phyloP scores from a whole-genome alignment of 2,888 invertebrate species.

The Hydroisotoma schaefferi region DNA sequence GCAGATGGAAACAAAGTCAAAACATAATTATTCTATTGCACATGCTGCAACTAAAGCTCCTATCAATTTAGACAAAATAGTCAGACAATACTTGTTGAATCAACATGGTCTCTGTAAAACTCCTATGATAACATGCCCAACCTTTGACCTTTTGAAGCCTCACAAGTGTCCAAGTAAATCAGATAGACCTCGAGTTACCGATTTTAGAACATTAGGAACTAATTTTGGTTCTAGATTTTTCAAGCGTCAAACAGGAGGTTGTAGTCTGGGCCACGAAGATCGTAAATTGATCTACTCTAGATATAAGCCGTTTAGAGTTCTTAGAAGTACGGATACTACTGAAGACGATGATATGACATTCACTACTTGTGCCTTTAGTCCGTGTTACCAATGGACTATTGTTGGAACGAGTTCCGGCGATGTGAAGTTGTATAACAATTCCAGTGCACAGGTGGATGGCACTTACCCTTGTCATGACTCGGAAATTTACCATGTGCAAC shows the following conservation, averaged over 20 bases:
- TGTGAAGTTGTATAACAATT: conserved; percentile 81
- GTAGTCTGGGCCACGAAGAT: conserved; percentile 57
- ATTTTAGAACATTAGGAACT: conserved; percentile 19
- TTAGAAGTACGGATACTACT: conserved; percentile 28
- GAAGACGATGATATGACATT: conserved; percentile 55
- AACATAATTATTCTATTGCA: conserved; percentile 17
- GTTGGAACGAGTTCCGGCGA: conserved; percentile 90
- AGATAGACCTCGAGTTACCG: conserved; percentile 20
- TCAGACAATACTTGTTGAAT: conserved; percentile 92
- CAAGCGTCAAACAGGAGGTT: conserved; percentile 30
- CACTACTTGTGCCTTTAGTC: conserved; percentile 68
- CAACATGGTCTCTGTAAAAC: conserved; percentile 98
- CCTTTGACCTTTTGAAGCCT: conserved; percentile 55
- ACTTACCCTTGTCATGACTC: conserved; percentile 80
- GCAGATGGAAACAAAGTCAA: conserved; percentile 67
- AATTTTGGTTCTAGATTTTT: conserved; percentile 36
- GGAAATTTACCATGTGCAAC: conserved; percentile 75
- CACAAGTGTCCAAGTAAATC: conserved; percentile 81
- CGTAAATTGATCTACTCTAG: conserved; percentile 78
- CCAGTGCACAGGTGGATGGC: conserved; percentile 71
- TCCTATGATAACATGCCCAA: conserved; percentile 76
- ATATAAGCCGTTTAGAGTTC: conserved; percentile 63
- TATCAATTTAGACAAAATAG: conserved; percentile 81
- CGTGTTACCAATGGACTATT: conserved; percentile 65
- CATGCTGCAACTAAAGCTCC: background rate